phyloP scores from a whole-genome alignment of 2,113 vertebrate species.

The Polypterus senegalus region DNA sequence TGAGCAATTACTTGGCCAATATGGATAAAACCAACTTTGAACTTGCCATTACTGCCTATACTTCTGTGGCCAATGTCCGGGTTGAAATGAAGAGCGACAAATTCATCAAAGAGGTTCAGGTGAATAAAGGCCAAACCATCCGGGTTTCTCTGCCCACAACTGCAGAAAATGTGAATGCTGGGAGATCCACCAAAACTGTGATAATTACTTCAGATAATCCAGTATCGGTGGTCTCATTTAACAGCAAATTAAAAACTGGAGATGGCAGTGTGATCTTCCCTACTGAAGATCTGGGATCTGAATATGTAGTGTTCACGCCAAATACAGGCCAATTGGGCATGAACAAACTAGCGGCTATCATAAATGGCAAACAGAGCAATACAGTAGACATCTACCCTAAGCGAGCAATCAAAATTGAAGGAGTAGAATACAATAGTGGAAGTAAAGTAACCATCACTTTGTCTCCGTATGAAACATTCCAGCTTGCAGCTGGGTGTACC shows the following conservation, averaged over 20 bases:
- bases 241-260: slow-evolving; percentile 8
- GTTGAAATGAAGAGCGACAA: slow-evolving; percentile 11
- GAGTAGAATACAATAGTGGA: background rate
- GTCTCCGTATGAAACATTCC: slow-evolving; percentile 22
- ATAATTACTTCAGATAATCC: slow-evolving; percentile 18
- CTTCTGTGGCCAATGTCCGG: slow-evolving; percentile 16
- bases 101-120: slow-evolving; percentile 4
- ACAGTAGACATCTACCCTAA: slow-evolving; percentile 15
- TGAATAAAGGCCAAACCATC: slow-evolving; percentile 13
- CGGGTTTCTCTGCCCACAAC: slow-evolving; percentile 12
- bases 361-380: slow-evolving; percentile 28
- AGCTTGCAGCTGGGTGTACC: slow-evolving; percentile 8
- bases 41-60: slow-evolving; percentile 22
- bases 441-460: slow-evolving; percentile 6
- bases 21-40: background rate
- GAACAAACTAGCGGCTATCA: slow-evolving; percentile 17
- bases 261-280: slow-evolving; percentile 27
- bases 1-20: slow-evolving; percentile 12
- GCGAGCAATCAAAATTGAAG: background rate
- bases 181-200: slow-evolving; percentile 12
- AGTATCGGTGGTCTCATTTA: slow-evolving; percentile 25
- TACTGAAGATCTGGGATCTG: slow-evolving; percentile 17
- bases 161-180: slow-evolving; percentile 12
- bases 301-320: slow-evolving; percentile 26
- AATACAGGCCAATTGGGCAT: background rate